Evolutionary conservation across 1,140 invertebrate genomes (phyloP), one percentile per base, ranked within the genome.

Genomic region (Tetragonula clypearis): DNA sequence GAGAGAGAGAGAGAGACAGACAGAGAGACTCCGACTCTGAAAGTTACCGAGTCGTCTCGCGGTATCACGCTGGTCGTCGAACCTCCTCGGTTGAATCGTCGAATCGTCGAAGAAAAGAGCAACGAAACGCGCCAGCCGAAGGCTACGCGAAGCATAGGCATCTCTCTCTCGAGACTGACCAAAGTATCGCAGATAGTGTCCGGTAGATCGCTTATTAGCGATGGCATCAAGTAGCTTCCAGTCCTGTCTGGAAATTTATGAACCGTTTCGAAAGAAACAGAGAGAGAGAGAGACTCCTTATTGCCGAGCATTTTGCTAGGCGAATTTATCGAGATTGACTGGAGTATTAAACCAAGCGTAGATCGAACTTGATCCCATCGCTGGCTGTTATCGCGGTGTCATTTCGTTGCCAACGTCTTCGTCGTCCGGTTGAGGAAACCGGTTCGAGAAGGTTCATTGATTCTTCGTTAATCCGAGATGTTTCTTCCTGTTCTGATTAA

Each of bases 371-470:
- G 60, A 62, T 62, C 23, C 60, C 26, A 66, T 66, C 81, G 60
- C 41, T 56, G 26, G 69, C 55, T 68, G 72, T 90, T 87, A 90
- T 90, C 88, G 83, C 53, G 74, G 79, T 90, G 88, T 90, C 88
- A 89, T 79, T 87, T 90, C 76, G 79, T 30, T 69, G 68, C 62
- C 75, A 73, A 74, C 62, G 60, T 86, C 68, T 79, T 84, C 82
- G 88, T 90, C 85, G 75, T 90, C 85, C 86, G 82, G 66, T 53
- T 41, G 60, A 49, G 6, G 23, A 66, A 90, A 90, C 88, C 88
- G 88, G 88, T 90, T 90, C 66, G 41, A 55, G 23, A 68, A 71
- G 81, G 88, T 90, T 90, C 88, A 89, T 89, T 85, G 85, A 89
- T 90, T 90, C 86, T 60, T 66, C 75, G 66, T 69, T 86, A 72